Base-by-base conservation (phyloP, 2,797 vertebrate genomes). In the Chanos chanos region DNA sequence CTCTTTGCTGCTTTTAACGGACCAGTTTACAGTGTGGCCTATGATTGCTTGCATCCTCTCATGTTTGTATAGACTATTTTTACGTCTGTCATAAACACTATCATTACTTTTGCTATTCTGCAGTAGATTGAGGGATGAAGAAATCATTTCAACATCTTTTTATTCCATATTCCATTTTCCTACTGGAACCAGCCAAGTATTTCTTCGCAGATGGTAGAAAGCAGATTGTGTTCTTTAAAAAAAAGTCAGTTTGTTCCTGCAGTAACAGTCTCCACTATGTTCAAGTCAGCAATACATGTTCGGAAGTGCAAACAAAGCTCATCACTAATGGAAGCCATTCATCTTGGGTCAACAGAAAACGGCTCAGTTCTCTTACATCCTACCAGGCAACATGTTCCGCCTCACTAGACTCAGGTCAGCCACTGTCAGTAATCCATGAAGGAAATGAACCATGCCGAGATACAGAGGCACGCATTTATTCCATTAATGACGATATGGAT, bases 301-400 rank as follows among this genome's bases (percentile, higher is more conserved):
- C 61, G 33, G 15, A 16, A 49, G 59, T 67, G 74, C 70, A 81
- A 80, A 78, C 72, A 69, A 45, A 53, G 45, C 63, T 61, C 41
- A 15, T 36, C 34, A 45, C 70, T 83, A 86, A 86, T 84, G 77
- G 71, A 74, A 55, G 54, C 37, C 64, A 80, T 84, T 81, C 65
- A 64, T 52, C 19, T 30, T 63, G 60, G 51, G 73, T 73, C 75
- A 78, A 83, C 77, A 82, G 54, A 57, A 68, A 50, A 69, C 51
- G 39, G 37, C 52, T 61, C 68, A 70, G 53, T 53, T 47, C 68
- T 45, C 36, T 60, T 57, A 56, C 34, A 49, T 66, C 28, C 33
- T 55, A 66, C 71, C 52, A 64, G 39, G 72, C 59, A 72, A 79
- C 65, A 19, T 52, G 51, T 43, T 58, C 39, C 27, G 31, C 22